Base-by-base conservation (phyloP, 2,113 vertebrate genomes). In the mouse (Mus musculus) region DNA sequence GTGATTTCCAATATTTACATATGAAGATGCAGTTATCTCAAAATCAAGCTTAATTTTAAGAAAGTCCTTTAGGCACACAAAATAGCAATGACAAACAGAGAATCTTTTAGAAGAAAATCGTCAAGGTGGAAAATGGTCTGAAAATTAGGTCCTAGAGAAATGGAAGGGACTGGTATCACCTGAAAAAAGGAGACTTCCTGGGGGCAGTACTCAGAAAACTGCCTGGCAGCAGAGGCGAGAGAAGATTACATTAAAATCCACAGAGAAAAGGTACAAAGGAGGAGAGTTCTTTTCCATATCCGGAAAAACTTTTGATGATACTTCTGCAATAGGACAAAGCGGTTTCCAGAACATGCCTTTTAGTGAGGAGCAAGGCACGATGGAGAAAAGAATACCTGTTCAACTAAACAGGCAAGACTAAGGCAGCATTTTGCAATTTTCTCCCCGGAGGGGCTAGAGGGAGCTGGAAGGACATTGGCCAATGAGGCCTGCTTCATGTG, bases 401-500 rank as follows among this genome's bases (percentile, higher is more conserved):
- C 92, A 89, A 65, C 75, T 85, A 88, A 54, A 86, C 8, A 72
- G 65, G 94, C 89, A 88, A 90, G 49, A 88, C 65, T 61, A 95
- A 97, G 82, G 13, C 46, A 67, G 39, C 67, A 90, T 81, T 96
- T 96, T 95, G 72, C 39, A 42, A 88, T 96, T 95, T 91, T 91
- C 81, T 94, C 76, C 81, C 69, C 13, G 5, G 81, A 76, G 28
- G 54, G 49, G n/a, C 30, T 73, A 28, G 8, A 42, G 49, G 77
- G 65, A 36, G 39, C 33, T 65, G 65, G 73, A 77, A 85, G 87
- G 24, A 72, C 80, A 56, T 16, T 4, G 22, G 54, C 86, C 54
- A 67, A 36, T 78, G 14, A 39, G 52, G 67, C 9, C 28, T 59
- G 36, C 73, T 90, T 92, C 69, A 49, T 56, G 80, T 84, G 71